Evolutionary conservation across 1,140 invertebrate species (phyloP), one percentile per base, ranked within the genome.

Genomic region (Belonocnema kinseyi): DNA sequence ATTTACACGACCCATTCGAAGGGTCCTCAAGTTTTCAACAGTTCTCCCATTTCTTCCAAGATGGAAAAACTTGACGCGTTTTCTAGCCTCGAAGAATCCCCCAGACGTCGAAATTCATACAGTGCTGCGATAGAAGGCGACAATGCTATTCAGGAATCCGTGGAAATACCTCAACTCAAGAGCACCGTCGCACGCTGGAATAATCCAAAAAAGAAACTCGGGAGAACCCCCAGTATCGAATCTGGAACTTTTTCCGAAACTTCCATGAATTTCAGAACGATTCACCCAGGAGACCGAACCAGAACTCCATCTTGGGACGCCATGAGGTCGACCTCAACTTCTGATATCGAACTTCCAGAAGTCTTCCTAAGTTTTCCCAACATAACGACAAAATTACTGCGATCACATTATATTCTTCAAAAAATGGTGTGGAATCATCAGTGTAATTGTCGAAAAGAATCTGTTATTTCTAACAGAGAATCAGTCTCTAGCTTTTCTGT

Each of bases 21-120:
- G 40, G 40, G 11, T 46, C 10, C 40, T 11, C 40, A 46, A 46
- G 40, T 46, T 46, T 46, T 2, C 40, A 10, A 46, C 40, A 46
- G 10, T 46, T 46, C 40, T 10, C 10, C 7, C 40, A 46, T 46
- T 46, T 46, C 40, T 11, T 8, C 40, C 40, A 46, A 46, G 40
- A 46, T 46, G 40, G 40, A 46, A 46, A 46, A 46, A 46, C 40
- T 46, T 8, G 40, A 46, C 10, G 10, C 40, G 10, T 7, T 46
- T 46, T 10, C 52, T n/a, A 50, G 56, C 61, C 53, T 40, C n/a
- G 58, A 58, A 71, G 21, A 51, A 3, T 85, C 83, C 74, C 77
- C 78, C 17, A 84, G 70, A 53, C 86, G 87, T 56, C 85, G 87
- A 53, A 75, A 84, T 66, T 88, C 87, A 16, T 88, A 88, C 78